These are phyloP conservation scores for Anneissia japonica DNA, from an alignment of 35 echinoderm and acorn worm species.

Conservation along the genomic window DNA sequence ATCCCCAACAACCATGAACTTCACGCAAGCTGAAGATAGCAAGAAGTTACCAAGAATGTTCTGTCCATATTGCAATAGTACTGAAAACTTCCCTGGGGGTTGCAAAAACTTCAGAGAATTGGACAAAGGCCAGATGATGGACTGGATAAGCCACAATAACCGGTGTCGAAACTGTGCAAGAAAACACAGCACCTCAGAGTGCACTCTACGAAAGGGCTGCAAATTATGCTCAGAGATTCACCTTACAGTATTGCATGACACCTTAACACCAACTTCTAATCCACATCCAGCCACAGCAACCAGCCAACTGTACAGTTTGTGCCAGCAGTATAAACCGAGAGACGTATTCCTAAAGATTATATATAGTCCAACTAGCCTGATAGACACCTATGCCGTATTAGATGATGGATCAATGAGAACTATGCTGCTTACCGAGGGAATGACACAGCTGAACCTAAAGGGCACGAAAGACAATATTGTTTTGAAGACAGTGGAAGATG, in stretches of 20 bases:
- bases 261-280: background rate
- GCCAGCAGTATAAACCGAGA: background rate
- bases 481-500: background rate
- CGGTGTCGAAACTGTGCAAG: background rate
- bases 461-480: background rate
- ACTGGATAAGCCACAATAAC: background rate
- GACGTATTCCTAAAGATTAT: background rate
- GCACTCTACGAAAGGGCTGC: conserved; percentile 4
- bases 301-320: background rate
- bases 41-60: background rate
- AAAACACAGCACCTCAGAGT: background rate
- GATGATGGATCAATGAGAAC: conserved; percentile 34
- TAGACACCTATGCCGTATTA: conserved; percentile 6
- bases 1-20: background rate
- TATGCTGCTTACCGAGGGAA: conserved; percentile 8
- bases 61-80: background rate
- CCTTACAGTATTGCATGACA: conserved; percentile 13
- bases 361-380: background rate
- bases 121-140: background rate
- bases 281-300: background rate
- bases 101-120: background rate
- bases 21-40: background rate
- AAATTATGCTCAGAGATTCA: conserved; percentile 7
- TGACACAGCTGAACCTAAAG: background rate
- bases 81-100: background rate